Evolutionary conservation across 2,113 vertebrate species (phyloP), one percentile per base, ranked within the genome.

Genomic region (Eurystomus gularis): DNA sequence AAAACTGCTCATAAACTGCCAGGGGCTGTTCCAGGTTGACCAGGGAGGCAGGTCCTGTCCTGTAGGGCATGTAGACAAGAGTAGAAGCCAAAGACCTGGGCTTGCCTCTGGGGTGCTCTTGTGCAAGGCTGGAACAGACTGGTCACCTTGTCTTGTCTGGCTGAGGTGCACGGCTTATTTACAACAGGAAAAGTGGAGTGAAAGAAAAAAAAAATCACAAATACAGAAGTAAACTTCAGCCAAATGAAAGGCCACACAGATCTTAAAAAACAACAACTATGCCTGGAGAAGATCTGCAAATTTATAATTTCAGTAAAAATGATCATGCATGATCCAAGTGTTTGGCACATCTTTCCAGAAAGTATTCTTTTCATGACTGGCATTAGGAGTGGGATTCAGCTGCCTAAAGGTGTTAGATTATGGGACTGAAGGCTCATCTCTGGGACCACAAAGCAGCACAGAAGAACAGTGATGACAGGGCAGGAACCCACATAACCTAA

Each of bases 201-300:
- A 82, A 88, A 92, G 75, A 86, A 77, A 84, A 95, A n/a, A 61
- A 52, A 52, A 92, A 86, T 77, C 69, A 20, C n/a, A 82, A 52
- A 54, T 49, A 80, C 25, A 17, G 40, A 82, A 64, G 42, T 78
- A 68, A 87, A 58, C 11, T 69, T 85, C 5, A 82, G 35, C 28
- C 37, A 82, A 84, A 79, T 10, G 9, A 5, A 39, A 84, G 77
- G 25, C 61, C 57, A 79, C 49, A 76, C 21, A 58, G 66, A 48
- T 82, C 71, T 79, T 93, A 58, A 80, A 42, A 94, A 76, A 11
- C 23, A 86, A 2, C 3, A 57, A 16, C 21, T 64, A n/a, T 82
- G 35, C 19, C 39, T 64, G 61, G 33, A 89, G 49, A 82, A 80
- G 49, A 79, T 66, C n/a, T 82, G n/a, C 24, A 48, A 26, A 48